Base-by-base conservation (phyloP, 1,140 invertebrate species). In the Epicauta chinensis region DNA sequence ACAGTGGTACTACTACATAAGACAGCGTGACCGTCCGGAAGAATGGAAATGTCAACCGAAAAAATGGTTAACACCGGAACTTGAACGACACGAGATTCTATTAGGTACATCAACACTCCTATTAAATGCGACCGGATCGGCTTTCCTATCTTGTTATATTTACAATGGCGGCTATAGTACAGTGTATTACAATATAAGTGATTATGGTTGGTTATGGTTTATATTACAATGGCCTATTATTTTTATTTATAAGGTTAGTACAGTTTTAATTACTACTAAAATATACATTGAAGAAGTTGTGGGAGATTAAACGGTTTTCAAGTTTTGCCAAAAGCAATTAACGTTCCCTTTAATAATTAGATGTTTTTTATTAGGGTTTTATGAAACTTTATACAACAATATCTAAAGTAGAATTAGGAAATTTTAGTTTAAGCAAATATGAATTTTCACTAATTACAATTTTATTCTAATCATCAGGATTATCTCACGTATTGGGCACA, bases 41-140 rank as follows among this genome's bases (percentile, higher is more conserved):
- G 77, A 82, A 55, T 88, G 85, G 85, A 88, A 88, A 69, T 82
- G 84, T 54, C 85, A 88, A 58, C 84, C 84, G 0, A 74, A 75
- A 9, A 82, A 82, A 56, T 87, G 80, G 77, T 57, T 87, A 2
- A 69, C 77, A 0, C 77, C 79, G 1, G 78, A 84, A 40, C 62
- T 85, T 29, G 83, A 87, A 64, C 70, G 76, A 11, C 80, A 86
- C 56, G 83, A 85, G 66, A 83, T 88, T 32, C 72, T 82, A 36
- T 56, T 81, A 3, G 84, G 84, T 2, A 77, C 75, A 0, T 35
- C 78, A 0, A 79, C 80, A 1, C 69, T 88, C 6, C 51, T 81
- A 2, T 47, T 81, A 31, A 78, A 71, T 2, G 76, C 74, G 3
- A 65, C 72, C 1, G 62, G 79, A 43, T 81, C 81, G 1, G 77